These are phyloP conservation scores for Apamea crenata DNA, from an alignment of 2,888 invertebrate genomes.

Conservation along the genomic window DNA sequence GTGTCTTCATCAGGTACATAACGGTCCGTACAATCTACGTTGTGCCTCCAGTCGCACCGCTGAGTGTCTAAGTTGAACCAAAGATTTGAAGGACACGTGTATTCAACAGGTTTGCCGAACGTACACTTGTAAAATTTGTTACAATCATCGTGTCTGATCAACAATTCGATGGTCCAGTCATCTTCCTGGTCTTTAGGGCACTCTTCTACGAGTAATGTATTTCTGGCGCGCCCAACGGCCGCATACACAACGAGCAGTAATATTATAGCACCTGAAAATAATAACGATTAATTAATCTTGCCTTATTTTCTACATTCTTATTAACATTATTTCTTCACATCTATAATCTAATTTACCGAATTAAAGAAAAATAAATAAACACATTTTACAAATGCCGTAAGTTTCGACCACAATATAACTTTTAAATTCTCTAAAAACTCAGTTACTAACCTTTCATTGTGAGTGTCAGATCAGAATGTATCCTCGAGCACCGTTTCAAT, in stretches of 20 bases:
- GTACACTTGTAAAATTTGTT: constrained; percentile 92
- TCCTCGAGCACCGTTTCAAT: constrained; percentile 13
- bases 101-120: constrained; percentile 90
- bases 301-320: not conserved
- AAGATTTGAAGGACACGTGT: constrained; percentile 89
- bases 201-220: constrained; percentile 59
- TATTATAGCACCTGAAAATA: constrained; percentile 69
- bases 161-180: constrained; percentile 84
- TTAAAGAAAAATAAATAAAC: constrained; percentile 7
- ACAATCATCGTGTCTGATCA: constrained; percentile 90
- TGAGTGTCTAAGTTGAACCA: constrained; percentile 89
- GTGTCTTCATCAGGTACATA: constrained; percentile 69
- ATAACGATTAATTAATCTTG: constrained; percentile 7
- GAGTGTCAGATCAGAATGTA: constrained; percentile 54
- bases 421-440: constrained; percentile 13
- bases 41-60: constrained; percentile 91
- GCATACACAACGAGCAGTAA: constrained; percentile 67
- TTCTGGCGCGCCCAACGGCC: constrained; percentile 67
- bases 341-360: not conserved
- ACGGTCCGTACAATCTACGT: constrained; percentile 90
- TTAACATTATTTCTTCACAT: not conserved
- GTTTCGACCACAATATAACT: not conserved
- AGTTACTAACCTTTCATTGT: constrained; percentile 65
- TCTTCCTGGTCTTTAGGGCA: constrained; percentile 80
- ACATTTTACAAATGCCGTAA: not conserved